Conservation (phyloP, 2,113 vertebrate species). For the Nesogale talazaci region DNA sequence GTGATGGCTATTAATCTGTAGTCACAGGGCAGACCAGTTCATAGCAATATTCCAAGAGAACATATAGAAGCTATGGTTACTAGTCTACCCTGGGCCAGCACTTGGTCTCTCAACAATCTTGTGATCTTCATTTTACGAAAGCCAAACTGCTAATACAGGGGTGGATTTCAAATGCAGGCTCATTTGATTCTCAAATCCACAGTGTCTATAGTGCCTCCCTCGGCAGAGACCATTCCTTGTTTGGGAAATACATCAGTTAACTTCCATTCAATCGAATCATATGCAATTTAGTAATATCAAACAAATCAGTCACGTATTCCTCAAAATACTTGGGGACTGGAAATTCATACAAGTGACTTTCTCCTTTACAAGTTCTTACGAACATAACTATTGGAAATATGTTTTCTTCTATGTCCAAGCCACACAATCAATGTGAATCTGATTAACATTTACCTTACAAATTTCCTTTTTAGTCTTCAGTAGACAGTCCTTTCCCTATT, state of each 20-base stretch:
- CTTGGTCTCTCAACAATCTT: background rate
- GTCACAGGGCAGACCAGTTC: no score
- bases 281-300: background rate
- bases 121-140: background rate
- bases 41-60: background rate
- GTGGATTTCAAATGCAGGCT: background rate
- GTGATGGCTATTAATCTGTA: background rate
- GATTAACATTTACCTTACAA: background rate
- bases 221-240: background rate
- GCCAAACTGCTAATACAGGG: background rate
- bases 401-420: background rate
- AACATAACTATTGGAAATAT: background rate
- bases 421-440: background rate
- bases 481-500: constrained; percentile 5
- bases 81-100: background rate
- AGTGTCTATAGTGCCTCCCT: background rate
- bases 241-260: constrained; percentile 35
- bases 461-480: constrained; percentile 29
- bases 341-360: background rate
- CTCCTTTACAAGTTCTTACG: background rate
- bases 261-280: background rate
- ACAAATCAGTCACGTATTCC: background rate
- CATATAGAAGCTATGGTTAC: background rate
- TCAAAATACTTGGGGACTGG: background rate
- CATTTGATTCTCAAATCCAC: background rate